Conservation (phyloP, 1,140 invertebrate species). For the Philotrypesis tridentata region DNA sequence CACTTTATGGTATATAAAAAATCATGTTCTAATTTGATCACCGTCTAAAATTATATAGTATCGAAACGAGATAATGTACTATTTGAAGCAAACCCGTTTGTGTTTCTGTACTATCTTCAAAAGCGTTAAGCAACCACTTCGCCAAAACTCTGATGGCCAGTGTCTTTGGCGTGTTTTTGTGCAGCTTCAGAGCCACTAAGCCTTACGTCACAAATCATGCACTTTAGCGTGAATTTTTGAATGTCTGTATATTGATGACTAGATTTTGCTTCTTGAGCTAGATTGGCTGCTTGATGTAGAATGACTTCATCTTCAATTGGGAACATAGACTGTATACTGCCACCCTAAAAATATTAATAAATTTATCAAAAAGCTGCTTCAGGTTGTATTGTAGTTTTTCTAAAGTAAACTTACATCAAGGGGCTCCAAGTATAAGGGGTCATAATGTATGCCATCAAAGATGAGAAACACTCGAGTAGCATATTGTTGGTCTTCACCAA, state of each 20-base stretch:
- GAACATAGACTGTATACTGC: slow-evolving; percentile 86
- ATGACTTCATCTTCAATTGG: slow-evolving; percentile 82
- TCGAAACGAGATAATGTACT: slow-evolving; percentile 5
- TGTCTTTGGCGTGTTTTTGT: slow-evolving; percentile 87
- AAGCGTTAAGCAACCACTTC: slow-evolving; percentile 75
- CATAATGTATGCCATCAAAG: slow-evolving; percentile 98
- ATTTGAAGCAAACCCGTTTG: slow-evolving; percentile 16
- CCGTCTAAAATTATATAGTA: neutral
- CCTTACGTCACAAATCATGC: slow-evolving; percentile 83
- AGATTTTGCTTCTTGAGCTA: slow-evolving; percentile 90
- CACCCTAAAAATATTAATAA: slow-evolving; percentile 73
- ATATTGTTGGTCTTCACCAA: slow-evolving; percentile 94
- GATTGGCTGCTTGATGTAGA: slow-evolving; percentile 84
- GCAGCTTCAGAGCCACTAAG: slow-evolving; percentile 87
- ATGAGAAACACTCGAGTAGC: slow-evolving; percentile 89
- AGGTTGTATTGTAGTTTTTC: neutral
- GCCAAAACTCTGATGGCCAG: slow-evolving; percentile 91
- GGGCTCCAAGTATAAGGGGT: slow-evolving; percentile 91
- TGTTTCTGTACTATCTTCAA: slow-evolving; percentile 15
- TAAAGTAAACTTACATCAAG: slow-evolving; percentile 71
- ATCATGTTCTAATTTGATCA: neutral
- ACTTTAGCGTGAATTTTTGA: slow-evolving; percentile 88
- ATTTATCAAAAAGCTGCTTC: neutral
- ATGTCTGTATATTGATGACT: slow-evolving; percentile 93
- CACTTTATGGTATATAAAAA: neutral